These are phyloP conservation scores for Temnothorax ravouxi DNA, from an alignment of 2,888 invertebrate genomes.

Conservation along the genomic window DNA sequence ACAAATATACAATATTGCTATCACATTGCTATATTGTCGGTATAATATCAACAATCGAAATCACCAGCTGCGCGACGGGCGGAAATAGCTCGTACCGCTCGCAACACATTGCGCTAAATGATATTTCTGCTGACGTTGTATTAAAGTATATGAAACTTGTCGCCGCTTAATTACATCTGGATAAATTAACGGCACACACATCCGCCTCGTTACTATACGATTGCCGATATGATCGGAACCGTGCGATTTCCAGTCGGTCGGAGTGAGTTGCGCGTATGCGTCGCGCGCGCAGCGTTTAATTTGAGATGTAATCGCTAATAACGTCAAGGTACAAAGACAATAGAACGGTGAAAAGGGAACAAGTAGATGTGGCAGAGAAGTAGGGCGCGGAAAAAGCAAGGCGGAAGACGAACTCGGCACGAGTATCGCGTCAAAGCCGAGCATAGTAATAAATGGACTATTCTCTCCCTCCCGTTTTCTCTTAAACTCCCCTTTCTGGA, in stretches of 20 bases:
- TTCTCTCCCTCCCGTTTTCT: slow-evolving; percentile 6
- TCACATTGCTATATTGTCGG: background rate
- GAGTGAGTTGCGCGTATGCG: slow-evolving; percentile 40
- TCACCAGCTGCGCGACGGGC: background rate
- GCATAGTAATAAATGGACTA: slow-evolving; percentile 45
- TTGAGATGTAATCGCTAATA: slow-evolving; percentile 43
- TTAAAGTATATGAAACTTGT: slow-evolving; percentile 53
- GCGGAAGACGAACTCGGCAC: background rate
- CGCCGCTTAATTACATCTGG: slow-evolving; percentile 5
- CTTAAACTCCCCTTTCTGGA: slow-evolving; percentile 48
- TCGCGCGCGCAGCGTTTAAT: slow-evolving; percentile 1
- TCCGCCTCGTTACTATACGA: slow-evolving; percentile 67
- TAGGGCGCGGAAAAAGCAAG: background rate
- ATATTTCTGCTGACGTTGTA: slow-evolving; percentile 11
- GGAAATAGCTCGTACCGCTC: background rate
- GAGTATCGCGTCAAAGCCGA: slow-evolving; percentile 40
- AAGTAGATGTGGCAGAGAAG: background rate
- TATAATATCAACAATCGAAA: background rate
- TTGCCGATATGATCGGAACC: slow-evolving; percentile 62
- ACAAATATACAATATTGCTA: background rate
- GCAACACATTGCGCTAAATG: background rate
- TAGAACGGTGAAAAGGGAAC: background rate
- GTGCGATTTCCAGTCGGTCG: slow-evolving; percentile 19
- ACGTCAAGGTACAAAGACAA: slow-evolving; percentile 4
- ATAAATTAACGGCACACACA: slow-evolving; percentile 55